These are phyloP conservation scores for Papilio xuthus DNA, from an alignment of 1,140 invertebrate genomes.

Conservation along the genomic window DNA sequence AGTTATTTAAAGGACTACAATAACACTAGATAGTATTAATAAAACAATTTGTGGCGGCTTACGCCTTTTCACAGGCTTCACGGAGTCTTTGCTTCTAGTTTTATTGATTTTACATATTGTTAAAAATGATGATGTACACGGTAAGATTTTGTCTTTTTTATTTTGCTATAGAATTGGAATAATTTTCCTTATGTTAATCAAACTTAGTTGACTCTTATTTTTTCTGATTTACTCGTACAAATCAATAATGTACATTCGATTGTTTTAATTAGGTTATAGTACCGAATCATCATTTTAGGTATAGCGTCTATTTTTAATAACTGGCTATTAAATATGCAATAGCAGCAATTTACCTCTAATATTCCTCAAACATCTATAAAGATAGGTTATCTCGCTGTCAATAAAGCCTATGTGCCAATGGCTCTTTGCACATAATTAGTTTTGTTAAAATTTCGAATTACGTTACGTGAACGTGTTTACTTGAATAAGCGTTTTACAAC, in stretches of 20 bases:
- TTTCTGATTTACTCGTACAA: neutral
- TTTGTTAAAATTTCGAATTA: neutral
- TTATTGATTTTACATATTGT: slow-evolving; percentile 58
- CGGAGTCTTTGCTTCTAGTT: slow-evolving; percentile 31
- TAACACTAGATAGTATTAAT: neutral
- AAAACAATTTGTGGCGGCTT: slow-evolving; percentile 9
- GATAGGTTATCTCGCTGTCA: neutral
- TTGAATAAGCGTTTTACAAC: neutral
- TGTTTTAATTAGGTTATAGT: neutral
- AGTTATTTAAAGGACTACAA: neutral
- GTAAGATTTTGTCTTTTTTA: slow-evolving; percentile 52
- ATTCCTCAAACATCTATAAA: neutral
- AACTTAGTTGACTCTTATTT: neutral
- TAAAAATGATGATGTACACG: slow-evolving; percentile 76
- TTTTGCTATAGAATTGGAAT: neutral
- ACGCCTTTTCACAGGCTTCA: slow-evolving; percentile 16
- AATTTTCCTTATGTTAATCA: neutral
- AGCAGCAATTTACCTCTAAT: neutral
- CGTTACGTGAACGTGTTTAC: neutral
- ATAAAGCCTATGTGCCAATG: neutral
- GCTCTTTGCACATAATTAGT: neutral
- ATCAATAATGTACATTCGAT: neutral
- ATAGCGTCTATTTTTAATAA: neutral
- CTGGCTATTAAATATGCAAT: neutral
- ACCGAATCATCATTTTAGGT: neutral